Conservation (phyloP, 1,140 invertebrate genomes). For the Andricus grossulariae region DNA sequence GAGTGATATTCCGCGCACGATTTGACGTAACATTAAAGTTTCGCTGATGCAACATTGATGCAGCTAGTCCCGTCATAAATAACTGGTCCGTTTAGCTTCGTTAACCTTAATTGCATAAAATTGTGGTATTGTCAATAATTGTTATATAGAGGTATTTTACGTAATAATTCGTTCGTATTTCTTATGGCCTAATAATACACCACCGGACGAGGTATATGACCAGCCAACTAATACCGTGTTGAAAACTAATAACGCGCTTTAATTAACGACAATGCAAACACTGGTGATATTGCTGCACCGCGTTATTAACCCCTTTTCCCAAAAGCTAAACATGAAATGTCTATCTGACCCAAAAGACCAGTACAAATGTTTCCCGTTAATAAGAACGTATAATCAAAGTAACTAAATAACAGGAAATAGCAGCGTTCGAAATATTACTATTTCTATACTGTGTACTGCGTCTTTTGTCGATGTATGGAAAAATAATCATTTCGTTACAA, state of each 20-base stretch:
- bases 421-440: too few species aligned
- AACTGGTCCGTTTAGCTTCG: background rate
- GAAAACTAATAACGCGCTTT: slow-evolving; percentile 41
- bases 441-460: too few species aligned
- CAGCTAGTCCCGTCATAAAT: slow-evolving; percentile 1
- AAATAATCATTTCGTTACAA: too few species aligned
- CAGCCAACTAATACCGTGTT: background rate
- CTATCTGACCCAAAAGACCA: background rate
- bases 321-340: slow-evolving; percentile 29
- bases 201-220: background rate
- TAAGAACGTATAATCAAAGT: too few species aligned
- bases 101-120: background rate
- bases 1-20: slow-evolving; percentile 4
- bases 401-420: too few species aligned
- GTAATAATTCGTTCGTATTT: slow-evolving; percentile 5
- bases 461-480: too few species aligned
- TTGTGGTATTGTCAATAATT: slow-evolving; percentile 10
- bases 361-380: slow-evolving; percentile 20
- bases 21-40: slow-evolving; percentile 20
- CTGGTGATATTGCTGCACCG: slow-evolving; percentile 15
- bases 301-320: slow-evolving; percentile 32
- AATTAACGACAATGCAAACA: slow-evolving; percentile 38
- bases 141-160: background rate
- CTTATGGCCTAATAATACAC: background rate
- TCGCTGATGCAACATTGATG: slow-evolving; percentile 29